Conservation (phyloP, 2,888 invertebrate species). For the Microdon myrmicae region DNA sequence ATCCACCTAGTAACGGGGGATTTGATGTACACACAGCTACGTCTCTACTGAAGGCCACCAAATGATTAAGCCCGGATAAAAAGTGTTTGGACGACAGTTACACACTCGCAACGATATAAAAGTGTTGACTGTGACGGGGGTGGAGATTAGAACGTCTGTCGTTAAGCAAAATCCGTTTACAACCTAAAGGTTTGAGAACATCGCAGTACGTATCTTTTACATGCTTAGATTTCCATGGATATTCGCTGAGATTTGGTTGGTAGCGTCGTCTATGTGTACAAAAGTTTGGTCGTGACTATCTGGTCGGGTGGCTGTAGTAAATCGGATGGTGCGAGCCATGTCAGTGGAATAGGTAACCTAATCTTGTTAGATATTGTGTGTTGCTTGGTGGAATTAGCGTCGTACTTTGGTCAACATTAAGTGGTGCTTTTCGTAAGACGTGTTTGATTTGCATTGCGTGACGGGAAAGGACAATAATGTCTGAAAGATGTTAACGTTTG, state of each 20-base stretch:
- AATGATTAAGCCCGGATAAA: slow-evolving; percentile 49
- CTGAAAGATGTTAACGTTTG: background rate
- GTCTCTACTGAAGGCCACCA: slow-evolving; percentile 23
- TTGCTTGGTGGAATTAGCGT: slow-evolving; percentile 23
- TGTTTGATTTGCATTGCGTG: slow-evolving; percentile 37
- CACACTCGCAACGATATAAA: slow-evolving; percentile 18
- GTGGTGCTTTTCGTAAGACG: slow-evolving; percentile 41
- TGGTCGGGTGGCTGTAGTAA: slow-evolving; percentile 7
- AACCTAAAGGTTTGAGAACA: slow-evolving; percentile 18
- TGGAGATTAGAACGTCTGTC: slow-evolving; percentile 31
- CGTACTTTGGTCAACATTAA: slow-evolving; percentile 34
- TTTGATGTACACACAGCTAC: background rate
- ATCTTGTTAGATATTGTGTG: slow-evolving; percentile 34
- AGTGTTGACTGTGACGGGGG: slow-evolving; percentile 7
- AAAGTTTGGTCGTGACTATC: background rate
- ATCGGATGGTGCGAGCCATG: background rate
- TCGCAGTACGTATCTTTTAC: slow-evolving; percentile 17
- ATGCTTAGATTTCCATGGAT: slow-evolving; percentile 12
- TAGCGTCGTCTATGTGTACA: background rate
- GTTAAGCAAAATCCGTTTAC: slow-evolving; percentile 39
- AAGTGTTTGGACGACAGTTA: slow-evolving; percentile 39
- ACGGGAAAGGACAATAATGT: slow-evolving; percentile 10
- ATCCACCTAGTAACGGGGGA: slow-evolving; percentile 27
- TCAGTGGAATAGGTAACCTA: slow-evolving; percentile 7
- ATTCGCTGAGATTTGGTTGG: slow-evolving; percentile 39